These are phyloP conservation scores for Scolopax rusticola DNA, from an alignment of 2,797 vertebrate genomes.

Conservation along the genomic window DNA sequence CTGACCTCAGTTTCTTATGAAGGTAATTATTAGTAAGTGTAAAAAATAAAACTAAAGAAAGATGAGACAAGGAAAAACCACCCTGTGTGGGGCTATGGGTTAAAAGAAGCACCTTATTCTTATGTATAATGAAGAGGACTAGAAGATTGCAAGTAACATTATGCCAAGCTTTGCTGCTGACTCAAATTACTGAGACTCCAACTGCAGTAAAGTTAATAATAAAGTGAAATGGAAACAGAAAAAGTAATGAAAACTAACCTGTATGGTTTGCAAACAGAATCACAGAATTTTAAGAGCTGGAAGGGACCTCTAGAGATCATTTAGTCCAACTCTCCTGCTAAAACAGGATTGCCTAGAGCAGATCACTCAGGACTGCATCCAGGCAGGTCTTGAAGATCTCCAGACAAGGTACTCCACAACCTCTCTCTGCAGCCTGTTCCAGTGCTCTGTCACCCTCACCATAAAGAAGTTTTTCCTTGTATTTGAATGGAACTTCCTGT, in stretches of 20 bases:
- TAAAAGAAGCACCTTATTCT: neutral
- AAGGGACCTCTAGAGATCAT: too few relatives aligned
- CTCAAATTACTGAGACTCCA: neutral
- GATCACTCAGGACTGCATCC: too few relatives aligned
- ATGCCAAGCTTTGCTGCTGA: neutral
- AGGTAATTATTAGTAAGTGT: neutral
- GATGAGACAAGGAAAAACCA: neutral
- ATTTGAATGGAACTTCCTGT: too few relatives aligned
- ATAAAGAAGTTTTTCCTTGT: too few relatives aligned
- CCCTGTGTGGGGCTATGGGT: neutral
- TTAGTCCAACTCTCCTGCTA: too few relatives aligned
- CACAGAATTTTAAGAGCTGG: too few relatives aligned
- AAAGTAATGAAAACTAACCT: neutral
- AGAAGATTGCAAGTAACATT: neutral
- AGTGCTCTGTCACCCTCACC: too few relatives aligned
- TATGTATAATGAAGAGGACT: neutral
- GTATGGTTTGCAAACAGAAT: neutral
- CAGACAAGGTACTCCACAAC: too few relatives aligned
- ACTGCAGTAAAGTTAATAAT: neutral
- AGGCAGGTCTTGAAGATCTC: too few relatives aligned
- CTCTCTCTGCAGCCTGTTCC: too few relatives aligned
- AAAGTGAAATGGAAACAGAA: neutral
- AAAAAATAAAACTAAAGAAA: neutral
- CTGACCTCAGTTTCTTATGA: neutral
- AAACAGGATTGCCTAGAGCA: too few relatives aligned